A percentile compares a stretch with the other conserved stretches of the same genome.
Evolutionary conservation across 1,140 invertebrate genomes (phyloP).

Genomic region (Yoshiicerus persimilis): DNA sequence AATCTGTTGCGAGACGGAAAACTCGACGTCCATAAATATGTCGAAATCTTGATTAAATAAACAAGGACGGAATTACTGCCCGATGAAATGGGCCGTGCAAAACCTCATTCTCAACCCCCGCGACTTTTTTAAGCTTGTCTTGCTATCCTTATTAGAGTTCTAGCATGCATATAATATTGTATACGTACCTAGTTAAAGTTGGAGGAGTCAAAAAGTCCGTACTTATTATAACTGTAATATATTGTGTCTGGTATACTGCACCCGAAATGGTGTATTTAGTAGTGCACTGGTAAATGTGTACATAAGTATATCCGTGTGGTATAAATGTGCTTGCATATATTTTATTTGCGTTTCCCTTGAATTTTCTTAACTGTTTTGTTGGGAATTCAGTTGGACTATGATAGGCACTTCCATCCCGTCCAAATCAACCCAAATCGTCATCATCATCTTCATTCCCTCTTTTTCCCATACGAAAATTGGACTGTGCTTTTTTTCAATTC

Average conservation of each 20-base stretch:
- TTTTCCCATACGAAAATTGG: constrained; percentile 11
- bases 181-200: not conserved
- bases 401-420: constrained; percentile 25
- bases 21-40: constrained; percentile 48
- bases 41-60: constrained; percentile 50
- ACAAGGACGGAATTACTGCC: constrained; percentile 46
- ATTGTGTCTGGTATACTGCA: not conserved
- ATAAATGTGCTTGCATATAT: not conserved
- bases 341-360: constrained; percentile 27
- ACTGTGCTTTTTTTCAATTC: constrained; percentile 24
- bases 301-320: not conserved
- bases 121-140: constrained; percentile 29
- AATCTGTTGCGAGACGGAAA: constrained; percentile 43
- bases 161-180: not conserved
- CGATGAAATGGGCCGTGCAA: constrained; percentile 49
- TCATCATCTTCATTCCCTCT: constrained; percentile 25
- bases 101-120: constrained; percentile 44
- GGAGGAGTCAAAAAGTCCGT: not conserved
- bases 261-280: too few species aligned
- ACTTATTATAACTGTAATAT: not conserved
- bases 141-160: not conserved
- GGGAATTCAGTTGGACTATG: not conserved
- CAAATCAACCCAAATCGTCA: constrained; percentile 27
- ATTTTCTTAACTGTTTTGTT: constrained; percentile 11
- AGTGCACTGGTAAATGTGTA: not conserved